These are phyloP conservation scores for Branchellion lobata DNA, from an alignment of 2,888 invertebrate species.

Conservation along the genomic window DNA sequence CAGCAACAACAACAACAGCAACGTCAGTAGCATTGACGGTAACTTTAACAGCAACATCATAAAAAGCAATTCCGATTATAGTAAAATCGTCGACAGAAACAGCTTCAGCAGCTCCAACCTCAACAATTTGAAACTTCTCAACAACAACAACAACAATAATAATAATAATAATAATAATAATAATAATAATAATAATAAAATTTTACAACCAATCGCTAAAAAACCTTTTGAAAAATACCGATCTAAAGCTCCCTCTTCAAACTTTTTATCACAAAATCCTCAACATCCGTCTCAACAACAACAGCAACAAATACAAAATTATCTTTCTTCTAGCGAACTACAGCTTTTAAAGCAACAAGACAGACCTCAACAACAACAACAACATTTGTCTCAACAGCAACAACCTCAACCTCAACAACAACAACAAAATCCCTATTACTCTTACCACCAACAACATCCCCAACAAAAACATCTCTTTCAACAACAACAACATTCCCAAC, in stretches of 20 bases:
- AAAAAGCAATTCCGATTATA: not conserved
- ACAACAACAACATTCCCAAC: not conserved
- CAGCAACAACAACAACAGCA: too few relatives aligned
- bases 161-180: not conserved
- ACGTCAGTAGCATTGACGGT: too few relatives aligned
- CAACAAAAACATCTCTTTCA: too few relatives aligned
- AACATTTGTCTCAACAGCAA: not conserved
- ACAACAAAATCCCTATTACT: not conserved
- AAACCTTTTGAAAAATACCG: not conserved
- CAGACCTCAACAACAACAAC: conserved; percentile 11
- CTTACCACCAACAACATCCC: not conserved
- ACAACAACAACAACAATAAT: not conserved
- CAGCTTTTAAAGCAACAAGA: too few relatives aligned
- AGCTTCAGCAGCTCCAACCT: not conserved
- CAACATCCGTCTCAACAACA: not conserved
- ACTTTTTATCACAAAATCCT: not conserved
- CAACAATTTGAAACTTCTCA: not conserved
- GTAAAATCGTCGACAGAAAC: not conserved
- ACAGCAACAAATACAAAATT: not conserved
- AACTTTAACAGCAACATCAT: not conserved
- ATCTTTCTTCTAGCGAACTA: too few relatives aligned
- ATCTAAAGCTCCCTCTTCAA: not conserved
- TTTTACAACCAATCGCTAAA: not conserved
- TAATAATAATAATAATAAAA: not conserved
- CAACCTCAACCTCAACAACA: not conserved